Evolutionary conservation across 2,113 vertebrate genomes (phyloP).

Genomic region (Corythoichthys haematopterus): DNA sequence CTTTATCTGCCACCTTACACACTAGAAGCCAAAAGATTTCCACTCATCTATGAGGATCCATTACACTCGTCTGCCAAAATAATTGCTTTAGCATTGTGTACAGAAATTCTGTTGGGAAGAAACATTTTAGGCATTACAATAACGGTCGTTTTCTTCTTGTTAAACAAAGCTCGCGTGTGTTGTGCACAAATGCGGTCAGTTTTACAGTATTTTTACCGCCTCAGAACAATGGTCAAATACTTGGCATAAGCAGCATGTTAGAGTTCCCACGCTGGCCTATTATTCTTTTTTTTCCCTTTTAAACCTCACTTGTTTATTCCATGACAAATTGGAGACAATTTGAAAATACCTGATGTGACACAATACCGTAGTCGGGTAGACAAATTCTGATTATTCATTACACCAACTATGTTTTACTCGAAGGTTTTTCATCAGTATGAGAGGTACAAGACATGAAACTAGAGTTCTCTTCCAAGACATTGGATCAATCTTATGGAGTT

Average conservation of each 20-base stretch:
- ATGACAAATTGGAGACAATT: constrained; percentile 57
- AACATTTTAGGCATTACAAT: constrained; percentile 36
- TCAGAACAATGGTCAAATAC: constrained; percentile 22
- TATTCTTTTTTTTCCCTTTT: constrained; percentile 34
- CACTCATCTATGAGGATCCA: constrained; percentile 35
- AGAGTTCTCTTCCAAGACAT: constrained; percentile 28
- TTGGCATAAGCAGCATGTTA: constrained; percentile 39
- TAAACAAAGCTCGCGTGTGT: constrained; percentile 15
- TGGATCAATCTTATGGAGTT: constrained; percentile 27
- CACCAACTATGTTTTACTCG: constrained; percentile 52
- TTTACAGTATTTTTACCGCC: constrained; percentile 17
- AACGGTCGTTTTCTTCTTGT: constrained; percentile 3
- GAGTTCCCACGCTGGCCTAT: constrained; percentile 48
- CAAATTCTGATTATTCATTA: constrained; percentile 49
- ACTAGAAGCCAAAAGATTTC: constrained; percentile 43
- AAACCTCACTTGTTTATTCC: constrained; percentile 47
- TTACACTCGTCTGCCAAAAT: constrained; percentile 33
- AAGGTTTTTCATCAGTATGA: constrained; percentile 53
- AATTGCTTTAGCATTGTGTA: constrained; percentile 41
- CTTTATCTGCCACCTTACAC: constrained; percentile 49
- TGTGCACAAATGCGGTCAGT: constrained; percentile 5
- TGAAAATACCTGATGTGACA: constrained; percentile 46
- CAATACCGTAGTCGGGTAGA: constrained; percentile 34
- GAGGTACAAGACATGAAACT: constrained; percentile 37
- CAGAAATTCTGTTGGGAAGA: constrained; percentile 1